These are phyloP conservation scores for Tragelaphus buxtoni DNA, from an alignment of 2,113 vertebrate genomes.

Conservation along the genomic window DNA sequence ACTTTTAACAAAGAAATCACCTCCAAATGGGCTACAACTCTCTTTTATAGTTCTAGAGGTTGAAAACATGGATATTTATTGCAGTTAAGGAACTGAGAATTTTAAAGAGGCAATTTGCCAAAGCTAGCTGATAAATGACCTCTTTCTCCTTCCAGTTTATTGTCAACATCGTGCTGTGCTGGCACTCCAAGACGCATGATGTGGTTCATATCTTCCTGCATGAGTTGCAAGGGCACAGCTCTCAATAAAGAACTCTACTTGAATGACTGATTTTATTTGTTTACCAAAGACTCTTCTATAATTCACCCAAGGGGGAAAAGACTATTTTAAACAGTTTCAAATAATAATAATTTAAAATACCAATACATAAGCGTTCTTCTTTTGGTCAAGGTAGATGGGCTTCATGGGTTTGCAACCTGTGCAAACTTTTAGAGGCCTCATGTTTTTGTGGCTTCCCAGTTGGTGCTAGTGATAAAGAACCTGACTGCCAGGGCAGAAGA, in stretches of 20 bases:
- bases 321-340: background rate
- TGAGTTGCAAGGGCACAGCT: background rate
- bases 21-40: background rate
- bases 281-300: conserved; percentile 20
- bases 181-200: background rate
- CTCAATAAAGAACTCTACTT: background rate
- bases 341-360: background rate
- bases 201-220: background rate
- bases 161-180: background rate
- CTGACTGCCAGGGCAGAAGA: fast-evolving
- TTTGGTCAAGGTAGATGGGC: background rate
- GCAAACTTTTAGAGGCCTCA: background rate
- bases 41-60: background rate
- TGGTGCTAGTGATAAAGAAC: background rate
- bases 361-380: background rate
- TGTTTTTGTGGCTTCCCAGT: background rate
- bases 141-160: conserved; percentile 46
- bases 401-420: background rate
- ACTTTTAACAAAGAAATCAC: conserved; percentile 31
- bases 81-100: conserved; percentile 39
- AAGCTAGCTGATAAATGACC: conserved; percentile 28
- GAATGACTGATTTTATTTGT: conserved; percentile 20
- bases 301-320: background rate
- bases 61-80: conserved; percentile 40
- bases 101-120: conserved; percentile 48